Percentiles rank a stretch among this genome's conserved stretches.
These are phyloP conservation scores for Cabera pusaria DNA, from an alignment of 2,888 invertebrate genomes.

Conservation along the genomic window DNA sequence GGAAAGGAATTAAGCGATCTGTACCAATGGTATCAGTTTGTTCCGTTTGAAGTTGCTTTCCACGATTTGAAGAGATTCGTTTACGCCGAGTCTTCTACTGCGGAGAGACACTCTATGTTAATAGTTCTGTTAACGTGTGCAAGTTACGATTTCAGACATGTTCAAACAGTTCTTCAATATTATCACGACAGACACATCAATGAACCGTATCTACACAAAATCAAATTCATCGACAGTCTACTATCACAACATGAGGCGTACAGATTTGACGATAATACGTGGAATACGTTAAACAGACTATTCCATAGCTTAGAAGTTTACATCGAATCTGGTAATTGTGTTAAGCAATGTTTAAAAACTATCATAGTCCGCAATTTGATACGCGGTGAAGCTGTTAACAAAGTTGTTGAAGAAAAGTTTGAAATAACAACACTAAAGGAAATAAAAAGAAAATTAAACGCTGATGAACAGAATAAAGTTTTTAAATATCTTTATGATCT, in stretches of 20 bases:
- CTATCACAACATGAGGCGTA: conserved; percentile 2
- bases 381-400: conserved; percentile 38
- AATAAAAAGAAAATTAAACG: conserved; percentile 37
- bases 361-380: conserved; percentile 11
- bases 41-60: conserved; percentile 53
- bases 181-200: conserved; percentile 18
- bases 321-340: conserved; percentile 10
- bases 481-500: conserved; percentile 49
- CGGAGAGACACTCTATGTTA: conserved; percentile 6
- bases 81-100: conserved; percentile 4
- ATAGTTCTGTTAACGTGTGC: conserved; percentile 9
- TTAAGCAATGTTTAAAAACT: conserved; percentile 7
- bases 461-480: conserved; percentile 42
- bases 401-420: conserved; percentile 47
- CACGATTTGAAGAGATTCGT: conserved; percentile 42
- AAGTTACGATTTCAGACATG: background rate
- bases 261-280: conserved; percentile 10
- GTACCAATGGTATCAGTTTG: conserved; percentile 52
- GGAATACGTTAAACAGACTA: conserved; percentile 9
- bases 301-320: conserved; percentile 20
- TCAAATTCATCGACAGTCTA: conserved; percentile 7
- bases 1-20: background rate
- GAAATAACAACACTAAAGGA: conserved; percentile 38
- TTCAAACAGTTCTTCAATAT: conserved; percentile 12
- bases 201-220: conserved; percentile 12